Base-by-base conservation (phyloP, 2,888 invertebrate species). In the Blomia tropicalis region DNA sequence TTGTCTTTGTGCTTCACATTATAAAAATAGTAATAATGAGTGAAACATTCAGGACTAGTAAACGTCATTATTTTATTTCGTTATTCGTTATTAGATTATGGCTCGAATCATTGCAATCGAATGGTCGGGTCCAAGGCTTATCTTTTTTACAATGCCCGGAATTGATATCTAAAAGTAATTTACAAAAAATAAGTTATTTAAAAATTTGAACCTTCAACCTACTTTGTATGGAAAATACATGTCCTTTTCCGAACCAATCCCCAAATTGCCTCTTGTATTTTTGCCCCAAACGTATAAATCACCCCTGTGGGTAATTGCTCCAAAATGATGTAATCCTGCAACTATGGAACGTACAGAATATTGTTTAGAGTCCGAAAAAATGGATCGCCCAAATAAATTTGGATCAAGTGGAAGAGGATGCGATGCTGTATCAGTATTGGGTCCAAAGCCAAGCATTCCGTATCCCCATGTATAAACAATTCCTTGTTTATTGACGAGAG, bases 391-490 rank as follows among this genome's bases (percentile, higher is more conserved):
- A 73, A 95, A 93, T 19, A 95, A 75, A 0, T 84, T 79, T 3
- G 82, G 76, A 3, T 93, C 86, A 63, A 96, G 80, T 66, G 78
- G 75, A 51, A 82, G 79, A 0, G 95, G 93, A 64, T 75, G 76
- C 0, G 74, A 71, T 1, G 82, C 76, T 59, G 80, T 79, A 60
- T 83, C 80, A 0, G 84, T 82, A 60, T 80, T 77, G 0, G 93
- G 93, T 0, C 95, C 95, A 32, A 84, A 79, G 0, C 95, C 95
- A 32, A 96, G 76, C 61, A 92, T 78, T 32, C 96, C 96, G 73
- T 80, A 92, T 4, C 96, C 95, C 95, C 95, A 96, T 0, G 85
- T 84, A 72, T 82, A 93, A 0, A 87, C 88, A 29, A 86, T 79
- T 0, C 91, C 90, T 66, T 23, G 17, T 87, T 87, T 84, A 76